Evolutionary conservation across 2,888 invertebrate genomes (phyloP).

Genomic region (Microdon myrmicae): DNA sequence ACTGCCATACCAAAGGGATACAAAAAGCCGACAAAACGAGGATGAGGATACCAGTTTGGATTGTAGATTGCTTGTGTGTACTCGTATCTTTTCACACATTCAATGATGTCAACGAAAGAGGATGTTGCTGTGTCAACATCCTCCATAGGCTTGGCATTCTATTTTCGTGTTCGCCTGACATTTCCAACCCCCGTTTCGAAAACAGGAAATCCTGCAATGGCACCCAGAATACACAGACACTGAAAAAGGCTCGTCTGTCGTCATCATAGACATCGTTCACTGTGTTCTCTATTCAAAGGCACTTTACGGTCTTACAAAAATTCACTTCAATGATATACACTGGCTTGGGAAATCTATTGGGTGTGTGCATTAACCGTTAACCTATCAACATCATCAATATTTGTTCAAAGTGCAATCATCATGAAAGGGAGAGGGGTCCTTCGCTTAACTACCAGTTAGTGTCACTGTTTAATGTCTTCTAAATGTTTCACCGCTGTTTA

Average conservation of each 20-base stretch:
- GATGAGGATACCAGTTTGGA: too few species aligned
- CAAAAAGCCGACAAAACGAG: too few species aligned
- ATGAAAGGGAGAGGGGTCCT: constrained; percentile 47
- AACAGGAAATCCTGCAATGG: constrained; percentile 49
- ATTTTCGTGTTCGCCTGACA: constrained; percentile 29
- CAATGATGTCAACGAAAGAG: constrained; percentile 44
- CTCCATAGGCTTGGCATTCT: constrained; percentile 26
- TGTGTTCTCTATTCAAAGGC: constrained; percentile 22
- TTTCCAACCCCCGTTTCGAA: constrained; percentile 37
- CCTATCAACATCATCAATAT: constrained; percentile 52
- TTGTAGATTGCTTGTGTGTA: too few species aligned
- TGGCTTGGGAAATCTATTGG: constrained; percentile 45
- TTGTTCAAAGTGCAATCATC: constrained; percentile 50
- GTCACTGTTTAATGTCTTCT: constrained; percentile 45
- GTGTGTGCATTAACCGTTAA: constrained; percentile 47
- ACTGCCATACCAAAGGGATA: constrained; percentile 47
- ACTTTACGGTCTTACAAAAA: constrained; percentile 29
- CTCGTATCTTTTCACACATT: constrained; percentile 31
- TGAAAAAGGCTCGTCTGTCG: too few species aligned
- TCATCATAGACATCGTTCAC: too few species aligned
- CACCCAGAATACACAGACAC: constrained; percentile 11
- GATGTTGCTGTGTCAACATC: constrained; percentile 31
- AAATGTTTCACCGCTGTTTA: constrained; percentile 40
- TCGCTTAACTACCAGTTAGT: constrained; percentile 49
- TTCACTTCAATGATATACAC: constrained; percentile 6